Evolutionary conservation across 2,797 vertebrate species (phyloP).

Genomic region (Hypotaenidia okinawae): DNA sequence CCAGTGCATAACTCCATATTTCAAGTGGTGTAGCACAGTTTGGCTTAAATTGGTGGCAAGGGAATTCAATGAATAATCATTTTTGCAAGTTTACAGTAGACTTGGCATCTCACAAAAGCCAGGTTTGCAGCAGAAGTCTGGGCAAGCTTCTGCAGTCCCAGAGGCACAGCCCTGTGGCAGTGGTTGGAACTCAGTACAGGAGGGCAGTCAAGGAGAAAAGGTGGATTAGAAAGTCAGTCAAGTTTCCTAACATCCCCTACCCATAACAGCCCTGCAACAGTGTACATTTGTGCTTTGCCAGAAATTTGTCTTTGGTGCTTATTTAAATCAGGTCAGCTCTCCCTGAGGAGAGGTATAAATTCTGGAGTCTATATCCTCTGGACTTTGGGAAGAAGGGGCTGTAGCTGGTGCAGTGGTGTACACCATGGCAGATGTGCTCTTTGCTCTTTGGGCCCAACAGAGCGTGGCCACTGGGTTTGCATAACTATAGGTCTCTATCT

Average conservation of each 20-base stretch:
- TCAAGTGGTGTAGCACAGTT: background rate
- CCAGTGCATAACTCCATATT: background rate
- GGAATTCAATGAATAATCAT: slow-evolving; percentile 3
- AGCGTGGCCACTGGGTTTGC: background rate
- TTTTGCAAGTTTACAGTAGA: background rate
- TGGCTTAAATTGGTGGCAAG: slow-evolving; percentile 4
- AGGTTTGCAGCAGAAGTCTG: background rate
- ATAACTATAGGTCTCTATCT: background rate
- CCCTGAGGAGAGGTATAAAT: background rate
- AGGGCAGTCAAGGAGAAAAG: background rate
- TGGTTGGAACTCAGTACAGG: background rate
- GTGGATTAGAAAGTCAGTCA: background rate
- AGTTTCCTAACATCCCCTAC: background rate
- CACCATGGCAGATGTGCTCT: background rate
- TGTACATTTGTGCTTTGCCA: background rate
- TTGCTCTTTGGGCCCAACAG: background rate
- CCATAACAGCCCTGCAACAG: background rate
- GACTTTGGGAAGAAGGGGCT: background rate
- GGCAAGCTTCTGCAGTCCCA: slow-evolving; percentile 2
- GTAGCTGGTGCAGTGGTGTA: background rate
- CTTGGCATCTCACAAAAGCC: slow-evolving; percentile 9
- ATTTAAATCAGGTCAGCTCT: background rate
- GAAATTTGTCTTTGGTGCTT: background rate
- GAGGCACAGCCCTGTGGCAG: background rate
- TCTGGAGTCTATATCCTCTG: background rate